Base-by-base conservation (phyloP, 2,113 vertebrate species). In the Tauraco erythrolophus region DNA sequence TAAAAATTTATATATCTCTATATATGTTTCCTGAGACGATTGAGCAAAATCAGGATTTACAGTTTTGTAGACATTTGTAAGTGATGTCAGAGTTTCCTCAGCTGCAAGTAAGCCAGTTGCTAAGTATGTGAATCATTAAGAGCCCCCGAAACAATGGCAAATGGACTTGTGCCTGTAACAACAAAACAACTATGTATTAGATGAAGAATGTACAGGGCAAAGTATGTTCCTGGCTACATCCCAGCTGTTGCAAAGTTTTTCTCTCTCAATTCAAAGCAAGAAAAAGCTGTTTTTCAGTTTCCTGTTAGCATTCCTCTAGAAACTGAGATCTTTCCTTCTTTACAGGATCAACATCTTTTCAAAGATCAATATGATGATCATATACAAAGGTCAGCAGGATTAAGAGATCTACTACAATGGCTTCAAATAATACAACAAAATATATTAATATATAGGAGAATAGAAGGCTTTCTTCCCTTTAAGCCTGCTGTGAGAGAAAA, bases 81-180 rank as follows among this genome's bases (percentile, higher is more conserved):
- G 19, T 45, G 9, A 88, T 74, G 19, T 43, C 56, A 89, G 61
- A 39, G 28, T 58, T 94, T 81, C 46, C n/a, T 70, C 46, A 53
- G 28, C 27, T 82, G 25, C 0, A 0, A 77, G 11, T 15, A 65
- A 77, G 24, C 45, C 58, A 50, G 0, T 10, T 65, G 18, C 5
- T 31, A 61, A 85, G 27, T n/a, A 50, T 19, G 10, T 65, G 62
- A 92, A 48, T 7, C 1, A 25, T 7, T 57, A 60, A 78, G 33
- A 83, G 41, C 61, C 10, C 14, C 33, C 58, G 74, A 28, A 95
- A 81, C 54, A 92, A 91, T 58, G 14, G 58, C 64, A 88, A 80
- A 54, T 81, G 31, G 41, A n/a, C 19, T 88, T 30, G 2, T 39
- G 45, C 57, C 51, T 71, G 16, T 92, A 74, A 74, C 19, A 94